Base-by-base conservation (phyloP, 2,888 invertebrate species). In the Anorthoa munda region DNA sequence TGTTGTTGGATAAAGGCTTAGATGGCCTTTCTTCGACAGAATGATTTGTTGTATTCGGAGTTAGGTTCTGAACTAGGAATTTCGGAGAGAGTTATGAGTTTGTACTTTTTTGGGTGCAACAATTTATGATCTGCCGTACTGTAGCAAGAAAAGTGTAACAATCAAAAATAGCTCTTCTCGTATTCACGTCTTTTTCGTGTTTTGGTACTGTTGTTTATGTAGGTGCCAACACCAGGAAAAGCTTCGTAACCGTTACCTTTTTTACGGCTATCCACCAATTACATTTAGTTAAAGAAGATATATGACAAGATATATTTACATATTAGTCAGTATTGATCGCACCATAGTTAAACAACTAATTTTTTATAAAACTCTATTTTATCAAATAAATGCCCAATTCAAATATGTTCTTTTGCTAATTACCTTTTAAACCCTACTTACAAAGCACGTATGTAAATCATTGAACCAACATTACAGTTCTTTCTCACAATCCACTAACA, bases 1-100 rank as follows among this genome's bases (percentile, higher is more conserved):
- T 79, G 74, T 81, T 74, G 82, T 59, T 72, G 58, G 23, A 60
- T 69, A 72, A 74, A 77, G 80, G 81, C 75, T 79, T 72, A 72
- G 72, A 72, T 74, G n/a, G 66, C 31, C 39, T 71, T 71, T 71
- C 60, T 71, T 59, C 51, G 45, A 21, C 21, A 15, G 0, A 61
- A 64, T 78, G 66, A 72, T 74, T 82, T 82, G 66, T 66, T 31
- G 46, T 55, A 13, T 17, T 9, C 13, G 5, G 48, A 31, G 55
- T 65, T 65, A 45, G 53, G 31, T 18, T 77, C 39, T 48, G 39
- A 63, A 21, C 12, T 67, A 61, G 51, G 50, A 58, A 50, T 80
- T 77, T 79, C 45, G 31, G 17, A 26, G 15, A 66, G 23, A 64
- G 53, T 72, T 53, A 31, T 50, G 26, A 23, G 17, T 15, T 9